Conservation (phyloP, 53 echinoderm and acorn worm species). For the Crossaster papposus region DNA sequence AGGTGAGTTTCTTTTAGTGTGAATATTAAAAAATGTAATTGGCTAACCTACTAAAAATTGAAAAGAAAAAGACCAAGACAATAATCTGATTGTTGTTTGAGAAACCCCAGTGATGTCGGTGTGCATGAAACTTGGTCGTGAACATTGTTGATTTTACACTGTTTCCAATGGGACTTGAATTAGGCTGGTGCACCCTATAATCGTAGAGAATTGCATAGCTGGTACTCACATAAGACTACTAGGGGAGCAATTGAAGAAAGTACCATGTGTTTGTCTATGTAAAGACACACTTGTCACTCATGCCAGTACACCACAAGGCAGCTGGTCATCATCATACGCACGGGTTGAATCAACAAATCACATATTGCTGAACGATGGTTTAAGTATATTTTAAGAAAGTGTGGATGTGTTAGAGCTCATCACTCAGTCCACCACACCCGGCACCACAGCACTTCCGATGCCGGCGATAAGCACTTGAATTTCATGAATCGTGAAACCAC, state of each 20-base stretch:
- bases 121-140: too few relatives aligned
- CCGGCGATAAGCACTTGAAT: not conserved
- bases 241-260: not conserved
- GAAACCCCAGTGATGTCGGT: too few relatives aligned
- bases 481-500: not conserved
- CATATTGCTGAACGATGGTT: not conserved
- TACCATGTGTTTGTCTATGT: not conserved
- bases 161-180: too few relatives aligned
- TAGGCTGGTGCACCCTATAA: too few relatives aligned
- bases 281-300: not conserved
- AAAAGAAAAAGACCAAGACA: too few relatives aligned
- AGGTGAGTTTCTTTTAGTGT: too few relatives aligned
- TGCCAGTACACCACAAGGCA: not conserved
- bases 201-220: not conserved
- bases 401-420: not conserved
- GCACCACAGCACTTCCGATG: conserved; percentile 17
- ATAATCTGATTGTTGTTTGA: too few relatives aligned
- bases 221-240: not conserved
- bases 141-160: too few relatives aligned
- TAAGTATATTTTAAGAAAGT: not conserved
- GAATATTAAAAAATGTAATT: too few relatives aligned
- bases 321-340: not conserved
- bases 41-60: too few relatives aligned
- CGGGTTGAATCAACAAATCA: not conserved
- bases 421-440: not conserved